Base-by-base conservation (phyloP, 2,797 vertebrate species). In the Oceanodroma leucorhoa region DNA sequence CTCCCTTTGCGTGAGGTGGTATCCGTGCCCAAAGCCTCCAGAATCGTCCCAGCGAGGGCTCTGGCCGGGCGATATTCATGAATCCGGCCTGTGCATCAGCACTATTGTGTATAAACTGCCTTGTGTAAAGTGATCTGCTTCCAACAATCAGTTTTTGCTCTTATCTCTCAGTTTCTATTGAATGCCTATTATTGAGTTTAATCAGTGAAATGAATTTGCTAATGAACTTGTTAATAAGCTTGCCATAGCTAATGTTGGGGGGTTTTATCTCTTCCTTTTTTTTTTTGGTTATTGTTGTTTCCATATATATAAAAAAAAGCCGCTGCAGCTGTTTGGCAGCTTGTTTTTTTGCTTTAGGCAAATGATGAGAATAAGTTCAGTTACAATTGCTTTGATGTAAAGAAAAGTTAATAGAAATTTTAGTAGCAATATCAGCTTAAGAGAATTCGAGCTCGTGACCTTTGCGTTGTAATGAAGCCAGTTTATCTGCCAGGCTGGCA, bases 21-120 rank as follows among this genome's bases (percentile, higher is more conserved):
- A 3, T 4, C 34, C 57, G 30, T 29, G 40, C 27, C 51, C 57
- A 32, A 8, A 60, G 15, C 34, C 53, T 20, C 55, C n/a, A 6
- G 40, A 14, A 6, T 0, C 16, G 16, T 1, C 41, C 58, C 72
- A 14, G 54, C 4, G 2, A 19, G 65, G 38, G 32, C 22, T 2
- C 23, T 0, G 18, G 30, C 5, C 22, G 24, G 4, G 23, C 11
- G 5, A 15, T 5, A 5, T 13, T 20, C 10, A 2, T 6, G 27
- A 11, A 6, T 9, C 26, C 4, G 10, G 11, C 24, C 30, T 6
- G 3, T 21, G 57, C 38, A 3, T 4, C 70, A 36, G 27, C 17
- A 4, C 16, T n/a, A 1, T 1, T 2, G 0, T 1, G 26, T 11
- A 5, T 0, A 3, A 69, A 10, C 24, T 6, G 27, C 38, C 32